Conservation (phyloP, 2,113 vertebrate species). For the Asarcornis scutulata region DNA sequence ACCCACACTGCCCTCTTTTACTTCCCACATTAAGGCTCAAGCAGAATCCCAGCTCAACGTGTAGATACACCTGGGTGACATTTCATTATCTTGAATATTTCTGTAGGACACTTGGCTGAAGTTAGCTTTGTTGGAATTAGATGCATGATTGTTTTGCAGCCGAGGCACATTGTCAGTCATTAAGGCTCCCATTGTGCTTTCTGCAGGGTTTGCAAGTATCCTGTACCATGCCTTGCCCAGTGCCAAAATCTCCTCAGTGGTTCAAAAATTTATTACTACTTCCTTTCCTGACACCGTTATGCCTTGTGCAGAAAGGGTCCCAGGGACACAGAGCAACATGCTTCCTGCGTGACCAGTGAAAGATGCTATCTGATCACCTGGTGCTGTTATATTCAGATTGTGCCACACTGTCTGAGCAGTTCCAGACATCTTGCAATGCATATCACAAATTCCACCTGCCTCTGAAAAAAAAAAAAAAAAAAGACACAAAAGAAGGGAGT, state of each 20-base stretch:
- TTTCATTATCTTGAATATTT: not conserved
- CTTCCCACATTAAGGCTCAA: not conserved
- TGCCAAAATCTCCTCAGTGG: not conserved
- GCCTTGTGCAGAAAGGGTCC: not conserved
- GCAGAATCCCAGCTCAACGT: not conserved
- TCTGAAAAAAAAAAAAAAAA: not conserved
- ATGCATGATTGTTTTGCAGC: not conserved
- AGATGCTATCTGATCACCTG: not conserved
- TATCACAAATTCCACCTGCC: not conserved
- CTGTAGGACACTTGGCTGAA: not conserved
- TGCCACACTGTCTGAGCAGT: not conserved
- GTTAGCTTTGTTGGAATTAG: not conserved
- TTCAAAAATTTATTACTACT: not conserved
- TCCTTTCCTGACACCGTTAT: not conserved
- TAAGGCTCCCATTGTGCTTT: not conserved
- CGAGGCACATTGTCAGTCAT: not conserved
- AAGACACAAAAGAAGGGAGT: not conserved
- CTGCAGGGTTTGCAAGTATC: not conserved
- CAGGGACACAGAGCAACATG: not conserved
- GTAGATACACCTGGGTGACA: not conserved
- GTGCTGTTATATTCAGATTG: not conserved
- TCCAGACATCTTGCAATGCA: conserved; percentile 14
- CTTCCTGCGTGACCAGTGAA: not conserved
- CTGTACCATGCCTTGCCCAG: not conserved
- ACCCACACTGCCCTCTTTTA: not conserved